phyloP scores from a whole-genome alignment of 2,113 vertebrate species.

The Actenoides hombroni region DNA sequence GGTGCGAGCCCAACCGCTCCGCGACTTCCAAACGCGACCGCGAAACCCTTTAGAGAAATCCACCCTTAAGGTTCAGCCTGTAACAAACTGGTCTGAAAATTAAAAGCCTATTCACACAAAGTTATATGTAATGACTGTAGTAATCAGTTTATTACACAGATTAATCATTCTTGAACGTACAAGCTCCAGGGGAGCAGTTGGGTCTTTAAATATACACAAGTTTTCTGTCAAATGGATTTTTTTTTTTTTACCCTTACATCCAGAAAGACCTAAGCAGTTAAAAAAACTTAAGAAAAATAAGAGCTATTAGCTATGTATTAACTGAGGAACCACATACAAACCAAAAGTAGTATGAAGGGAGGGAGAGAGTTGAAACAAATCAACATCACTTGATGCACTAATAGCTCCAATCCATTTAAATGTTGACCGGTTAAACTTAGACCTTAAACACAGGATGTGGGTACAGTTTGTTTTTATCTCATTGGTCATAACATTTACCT shows the following conservation, averaged over 20 bases:
- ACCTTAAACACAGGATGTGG: slow-evolving; percentile 79
- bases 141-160: slow-evolving; percentile 99
- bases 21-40: slow-evolving; percentile 56
- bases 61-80: slow-evolving; percentile 68
- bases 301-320: slow-evolving; percentile 98
- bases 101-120: slow-evolving; percentile 82
- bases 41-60: neutral
- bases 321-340: slow-evolving; percentile 91
- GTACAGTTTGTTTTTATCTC: slow-evolving; percentile 62
- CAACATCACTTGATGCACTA: slow-evolving; percentile 85
- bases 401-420: slow-evolving; percentile 80
- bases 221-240: slow-evolving; percentile 92
- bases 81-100: slow-evolving; percentile 71
- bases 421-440: slow-evolving; percentile 73
- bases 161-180: slow-evolving; percentile 97
- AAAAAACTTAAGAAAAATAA: slow-evolving; percentile 85
- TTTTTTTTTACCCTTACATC: slow-evolving; percentile 86
- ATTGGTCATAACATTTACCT: slow-evolving; percentile 77
- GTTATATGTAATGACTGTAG: slow-evolving; percentile 88
- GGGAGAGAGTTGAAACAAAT: slow-evolving; percentile 75
- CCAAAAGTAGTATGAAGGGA: slow-evolving; percentile 79
- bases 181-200: slow-evolving; percentile 96
- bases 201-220: slow-evolving; percentile 99
- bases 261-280: slow-evolving; percentile 94
- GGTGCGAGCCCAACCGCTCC: slow-evolving; percentile 61